A percentile compares a stretch with the other conserved stretches of the same genome.
Conservation (phyloP, 2,888 invertebrate species). For the Hypselothyrea guttata region DNA sequence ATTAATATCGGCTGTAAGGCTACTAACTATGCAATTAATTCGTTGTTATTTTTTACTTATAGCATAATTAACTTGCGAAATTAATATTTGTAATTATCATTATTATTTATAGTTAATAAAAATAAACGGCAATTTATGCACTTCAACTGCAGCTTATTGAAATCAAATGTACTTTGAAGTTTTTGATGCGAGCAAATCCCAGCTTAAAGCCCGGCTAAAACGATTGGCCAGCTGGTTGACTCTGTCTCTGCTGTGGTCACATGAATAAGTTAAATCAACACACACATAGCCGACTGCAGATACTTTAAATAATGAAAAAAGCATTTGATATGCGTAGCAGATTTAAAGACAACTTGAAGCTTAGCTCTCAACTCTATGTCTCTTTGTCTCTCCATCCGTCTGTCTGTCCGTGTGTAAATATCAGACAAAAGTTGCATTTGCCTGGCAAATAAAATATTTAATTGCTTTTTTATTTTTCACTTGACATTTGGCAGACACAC, state of each 20-base stretch:
- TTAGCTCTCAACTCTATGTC: conserved; percentile 21
- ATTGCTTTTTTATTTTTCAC: conserved; percentile 66
- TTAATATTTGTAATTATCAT: too few relatives aligned
- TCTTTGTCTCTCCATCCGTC: conserved; percentile 1
- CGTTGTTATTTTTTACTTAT: too few relatives aligned
- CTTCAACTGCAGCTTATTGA: too few relatives aligned
- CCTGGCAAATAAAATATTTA: conserved; percentile 63
- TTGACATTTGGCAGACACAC: conserved; percentile 25
- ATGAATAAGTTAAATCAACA: conserved; percentile 56
- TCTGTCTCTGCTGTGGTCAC: conserved; percentile 24
- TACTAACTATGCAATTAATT: neutral
- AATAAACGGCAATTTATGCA: too few relatives aligned
- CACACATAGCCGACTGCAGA: neutral
- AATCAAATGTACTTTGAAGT: too few relatives aligned
- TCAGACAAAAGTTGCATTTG: conserved; percentile 36
- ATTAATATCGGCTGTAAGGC: conserved; percentile 1
- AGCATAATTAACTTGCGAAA: too few relatives aligned
- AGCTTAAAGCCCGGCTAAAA: conserved; percentile 8
- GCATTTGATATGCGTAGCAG: conserved; percentile 25
- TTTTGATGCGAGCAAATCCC: neutral
- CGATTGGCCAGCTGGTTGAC: conserved; percentile 13
- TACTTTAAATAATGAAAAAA: conserved; percentile 55
- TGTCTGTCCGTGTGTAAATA: conserved; percentile 22
- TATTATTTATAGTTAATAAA: too few relatives aligned
- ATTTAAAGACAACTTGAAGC: conserved; percentile 1